Evolutionary conservation across 1,140 invertebrate genomes (phyloP), one percentile per base, ranked within the genome.

Genomic region (Eurosta solidaginis): DNA sequence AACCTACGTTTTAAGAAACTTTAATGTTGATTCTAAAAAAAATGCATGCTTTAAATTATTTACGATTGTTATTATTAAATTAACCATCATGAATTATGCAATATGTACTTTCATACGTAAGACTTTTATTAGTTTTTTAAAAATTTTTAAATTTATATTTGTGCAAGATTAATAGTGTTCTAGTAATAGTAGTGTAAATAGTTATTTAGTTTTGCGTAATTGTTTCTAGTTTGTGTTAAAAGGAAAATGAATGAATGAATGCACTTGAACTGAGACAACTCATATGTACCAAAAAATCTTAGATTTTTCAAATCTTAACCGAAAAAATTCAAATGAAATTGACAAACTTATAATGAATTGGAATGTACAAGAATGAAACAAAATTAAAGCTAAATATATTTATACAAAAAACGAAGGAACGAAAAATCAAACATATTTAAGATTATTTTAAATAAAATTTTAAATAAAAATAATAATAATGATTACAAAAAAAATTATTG

Each of bases 241-340:
- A 33, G 20, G 27, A 63, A 22, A 14, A 52, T 1, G 2, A 22
- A 52, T 9, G 4, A 20, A n/a, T 49, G 7, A 1, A 68, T 36
- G 22, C 59, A 68, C 33, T 68, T 40, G 59, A 68, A 68, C 59
- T 68, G 59, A 68, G n/a, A 7, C 14, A 68, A 68, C 33, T 68
- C 59, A 68, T 68, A 40, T 68, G 59, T 68, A 68, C 59, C 59
- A 68, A 68, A 68, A 68, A 68, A 68, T 68, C 59, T 40, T 68
- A 68, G 29, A 68, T 68, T 68, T 68, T n/a, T 68, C 22, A 68
- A 40, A 20, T 68, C 59, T 68, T 20, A 68, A 68, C 4, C 17
- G 36, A 40, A 42, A 63, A 3, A 29, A 54, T 29, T 14, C 3
- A 36, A 40, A 36, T 17, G 22, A 22, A 40, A 22, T 36, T 36